Evolutionary conservation across 2,113 vertebrate genomes (phyloP), one percentile per base, ranked within the genome.

Genomic region (Apteryx mantelli): DNA sequence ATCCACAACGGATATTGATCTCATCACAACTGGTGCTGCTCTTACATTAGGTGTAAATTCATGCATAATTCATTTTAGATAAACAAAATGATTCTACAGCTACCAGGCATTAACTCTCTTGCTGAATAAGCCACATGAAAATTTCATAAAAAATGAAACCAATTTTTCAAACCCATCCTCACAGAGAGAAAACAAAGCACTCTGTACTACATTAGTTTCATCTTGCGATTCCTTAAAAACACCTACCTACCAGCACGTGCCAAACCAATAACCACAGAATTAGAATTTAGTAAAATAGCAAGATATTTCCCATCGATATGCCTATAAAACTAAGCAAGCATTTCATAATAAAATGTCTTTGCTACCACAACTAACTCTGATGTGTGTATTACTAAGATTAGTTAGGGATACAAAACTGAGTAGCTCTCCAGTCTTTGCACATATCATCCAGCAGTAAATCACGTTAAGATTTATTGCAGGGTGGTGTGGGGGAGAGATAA

Each of bases 51-150:
- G 82, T 91, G 40, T 74, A 93, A 94, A 93, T 86, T 94, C 81
- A 95, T 76, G 36, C 64, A 89, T n/a, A 95, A 88, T 70, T 83
- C 55, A 95, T 89, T 87, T 84, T 7, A 93, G 91, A 86, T 68
- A 82, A 89, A 80, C 32, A 91, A 96, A 91, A 76, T 70, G 71
- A 87, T 81, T 83, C 60, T 79, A 63, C 52, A 89, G 63, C 68
- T 91, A 89, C 40, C 18, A 75, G 91, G 53, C 68, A 93, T 93
- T 86, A 87, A 81, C 13, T 75, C 68, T 77, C 79, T 86, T 85
- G 63, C 82, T 36, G 30, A 96, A 92, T 69, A 97, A 97, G 78
- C 28, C 82, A 74, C 52, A 60, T 52, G 78, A 89, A 95, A 94
- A 78, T 81, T 60, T 83, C 80, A 84, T 84, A 50, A 92, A 91